Conservation (phyloP, 2,888 invertebrate genomes). For the Germaria angustata region DNA sequence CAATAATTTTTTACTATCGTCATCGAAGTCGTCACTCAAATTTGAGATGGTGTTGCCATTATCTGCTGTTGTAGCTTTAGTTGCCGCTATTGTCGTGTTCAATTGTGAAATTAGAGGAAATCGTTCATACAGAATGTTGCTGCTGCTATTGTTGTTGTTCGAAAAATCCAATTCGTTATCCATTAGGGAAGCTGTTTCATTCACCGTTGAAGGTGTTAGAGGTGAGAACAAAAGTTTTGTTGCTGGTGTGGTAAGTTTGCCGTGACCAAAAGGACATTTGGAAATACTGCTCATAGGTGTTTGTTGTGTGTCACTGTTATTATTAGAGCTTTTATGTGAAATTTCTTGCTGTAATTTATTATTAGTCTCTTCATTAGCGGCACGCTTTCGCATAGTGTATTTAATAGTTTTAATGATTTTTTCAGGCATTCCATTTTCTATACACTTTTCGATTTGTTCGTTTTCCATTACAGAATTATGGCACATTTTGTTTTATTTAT, state of each 20-base stretch:
- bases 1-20: constrained; percentile 42
- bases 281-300: background rate
- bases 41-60: constrained; percentile 41
- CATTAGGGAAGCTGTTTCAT: background rate
- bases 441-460: constrained; percentile 77
- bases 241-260: constrained; percentile 21
- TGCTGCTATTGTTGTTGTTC: constrained; percentile 26
- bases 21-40: constrained; percentile 67
- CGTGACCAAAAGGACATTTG: constrained; percentile 62
- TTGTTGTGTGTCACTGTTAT: background rate
- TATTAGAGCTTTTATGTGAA: background rate
- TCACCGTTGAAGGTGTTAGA: background rate
- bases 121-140: constrained; percentile 12
- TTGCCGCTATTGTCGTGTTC: background rate
- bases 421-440: constrained; percentile 78
- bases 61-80: constrained; percentile 30
- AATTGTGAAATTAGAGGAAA: constrained; percentile 44
- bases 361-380: constrained; percentile 48
- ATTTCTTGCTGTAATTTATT: constrained; percentile 15
- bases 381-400: constrained; percentile 76
- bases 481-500: constrained; percentile 75
- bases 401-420: constrained; percentile 77
- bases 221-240: background rate
- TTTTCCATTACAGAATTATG: constrained; percentile 76
- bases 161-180: constrained; percentile 15